Percentiles rank a stretch among this genome's conserved stretches.
Evolutionary conservation across 1,140 invertebrate genomes (phyloP).

Genomic region (Hyphantria cunea): DNA sequence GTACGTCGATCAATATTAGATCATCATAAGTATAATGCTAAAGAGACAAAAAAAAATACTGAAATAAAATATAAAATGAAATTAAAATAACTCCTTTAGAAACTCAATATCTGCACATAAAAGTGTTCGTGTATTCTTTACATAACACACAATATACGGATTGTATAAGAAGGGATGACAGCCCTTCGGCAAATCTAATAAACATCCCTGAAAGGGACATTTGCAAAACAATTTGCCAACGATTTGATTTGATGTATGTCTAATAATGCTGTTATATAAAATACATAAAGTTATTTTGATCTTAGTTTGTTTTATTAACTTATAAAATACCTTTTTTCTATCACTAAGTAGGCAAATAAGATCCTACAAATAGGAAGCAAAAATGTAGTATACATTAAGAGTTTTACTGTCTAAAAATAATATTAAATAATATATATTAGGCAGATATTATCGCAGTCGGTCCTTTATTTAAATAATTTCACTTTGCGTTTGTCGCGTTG

Average conservation of each 20-base stretch:
- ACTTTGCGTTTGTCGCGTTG: too few relatives aligned
- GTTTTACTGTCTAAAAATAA: too few relatives aligned
- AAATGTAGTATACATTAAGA: too few relatives aligned
- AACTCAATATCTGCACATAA: constrained; percentile 1
- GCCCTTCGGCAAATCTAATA: constrained; percentile 51
- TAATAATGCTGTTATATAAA: constrained; percentile 4
- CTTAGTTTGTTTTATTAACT: too few relatives aligned
- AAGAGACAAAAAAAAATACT: background rate
- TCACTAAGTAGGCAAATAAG: too few relatives aligned
- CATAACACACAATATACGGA: constrained; percentile 27
- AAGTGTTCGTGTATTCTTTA: constrained; percentile 12
- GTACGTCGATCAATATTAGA: too few relatives aligned
- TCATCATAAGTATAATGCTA: too few relatives aligned
- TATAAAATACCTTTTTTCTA: too few relatives aligned
- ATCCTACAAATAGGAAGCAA: too few relatives aligned
- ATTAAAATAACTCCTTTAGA: background rate
- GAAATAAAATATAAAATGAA: background rate
- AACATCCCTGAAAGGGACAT: constrained; percentile 44
- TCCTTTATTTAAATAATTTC: too few relatives aligned
- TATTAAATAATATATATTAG: too few relatives aligned
- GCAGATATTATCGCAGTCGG: too few relatives aligned
- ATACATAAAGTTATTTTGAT: background rate
- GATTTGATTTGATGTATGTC: constrained; percentile 31
- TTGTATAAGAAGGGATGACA: constrained; percentile 37
- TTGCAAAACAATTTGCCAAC: constrained; percentile 47